Percentiles rank a stretch among this genome's conserved stretches.
phyloP scores from a whole-genome alignment of 1,140 invertebrate species.

The Archivesica marissinica region DNA sequence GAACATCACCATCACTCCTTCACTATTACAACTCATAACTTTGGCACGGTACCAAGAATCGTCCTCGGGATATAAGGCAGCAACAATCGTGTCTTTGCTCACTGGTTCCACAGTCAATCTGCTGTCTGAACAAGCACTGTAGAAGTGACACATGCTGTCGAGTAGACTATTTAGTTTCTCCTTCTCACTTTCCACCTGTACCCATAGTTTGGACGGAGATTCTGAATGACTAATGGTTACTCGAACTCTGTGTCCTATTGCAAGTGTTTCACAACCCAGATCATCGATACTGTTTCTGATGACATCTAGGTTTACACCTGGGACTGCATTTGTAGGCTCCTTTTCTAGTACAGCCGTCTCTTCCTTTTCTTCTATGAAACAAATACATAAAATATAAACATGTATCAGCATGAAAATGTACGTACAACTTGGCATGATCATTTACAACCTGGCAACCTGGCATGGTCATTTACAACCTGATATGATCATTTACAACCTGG shows the following conservation, averaged over 20 bases:
- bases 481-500: too few relatives aligned
- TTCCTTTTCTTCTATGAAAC: too few relatives aligned
- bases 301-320: neutral
- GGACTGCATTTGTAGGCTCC: neutral
- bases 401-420: too few relatives aligned
- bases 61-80: constrained; percentile 89
- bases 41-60: constrained; percentile 91
- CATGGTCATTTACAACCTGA: too few relatives aligned
- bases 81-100: constrained; percentile 82
- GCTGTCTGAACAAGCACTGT: constrained; percentile 48
- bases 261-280: neutral
- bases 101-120: constrained; percentile 34
- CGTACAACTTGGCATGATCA: too few relatives aligned
- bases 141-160: constrained; percentile 74
- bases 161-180: constrained; percentile 60
- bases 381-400: too few relatives aligned
- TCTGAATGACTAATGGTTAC: constrained; percentile 70
- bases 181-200: constrained; percentile 68
- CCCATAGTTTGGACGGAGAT: constrained; percentile 74
- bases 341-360: neutral
- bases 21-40: constrained; percentile 88
- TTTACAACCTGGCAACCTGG: too few relatives aligned
- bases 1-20: constrained; percentile 86
- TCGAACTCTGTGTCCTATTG: constrained; percentile 60
- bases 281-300: constrained; percentile 32